Evolutionary conservation across 1,140 invertebrate species (phyloP).

Genomic region (Ceratoteleas bidentatus): DNA sequence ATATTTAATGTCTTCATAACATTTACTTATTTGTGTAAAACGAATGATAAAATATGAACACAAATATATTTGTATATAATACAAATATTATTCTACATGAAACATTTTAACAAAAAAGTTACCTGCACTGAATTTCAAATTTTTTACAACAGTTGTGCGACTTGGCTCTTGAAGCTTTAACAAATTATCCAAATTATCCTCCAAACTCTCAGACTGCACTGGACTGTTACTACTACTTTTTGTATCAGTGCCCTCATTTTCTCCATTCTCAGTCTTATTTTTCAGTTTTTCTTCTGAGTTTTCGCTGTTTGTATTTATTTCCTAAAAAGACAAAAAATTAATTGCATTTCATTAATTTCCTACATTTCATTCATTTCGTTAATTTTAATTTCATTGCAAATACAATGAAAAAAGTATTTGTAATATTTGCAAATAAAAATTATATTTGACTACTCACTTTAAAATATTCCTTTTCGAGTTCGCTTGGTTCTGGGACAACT

Average conservation of each 20-base stretch:
- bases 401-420: neutral
- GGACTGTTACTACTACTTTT: neutral
- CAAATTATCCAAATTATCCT: slow-evolving; percentile 21
- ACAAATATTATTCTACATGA: no score
- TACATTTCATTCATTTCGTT: neutral
- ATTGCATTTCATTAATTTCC: neutral
- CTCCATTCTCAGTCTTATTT: neutral
- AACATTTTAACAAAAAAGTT: neutral
- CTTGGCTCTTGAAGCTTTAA: slow-evolving; percentile 12
- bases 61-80: no score
- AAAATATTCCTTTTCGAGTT: slow-evolving; percentile 36
- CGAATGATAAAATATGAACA: no score
- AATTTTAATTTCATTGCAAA: neutral
- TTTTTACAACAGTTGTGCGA: neutral
- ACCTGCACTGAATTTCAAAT: slow-evolving; percentile 22
- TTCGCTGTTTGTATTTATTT: no score
- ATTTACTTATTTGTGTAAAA: neutral
- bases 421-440: neutral
- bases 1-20: slow-evolving; percentile 11
- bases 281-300: neutral
- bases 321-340: no score
- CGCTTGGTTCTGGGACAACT: slow-evolving; percentile 8
- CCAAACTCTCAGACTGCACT: neutral
- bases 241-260: neutral
- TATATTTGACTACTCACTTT: slow-evolving; percentile 4